Conservation (phyloP, 2,888 invertebrate species). For the Aspidiotus destructor region DNA sequence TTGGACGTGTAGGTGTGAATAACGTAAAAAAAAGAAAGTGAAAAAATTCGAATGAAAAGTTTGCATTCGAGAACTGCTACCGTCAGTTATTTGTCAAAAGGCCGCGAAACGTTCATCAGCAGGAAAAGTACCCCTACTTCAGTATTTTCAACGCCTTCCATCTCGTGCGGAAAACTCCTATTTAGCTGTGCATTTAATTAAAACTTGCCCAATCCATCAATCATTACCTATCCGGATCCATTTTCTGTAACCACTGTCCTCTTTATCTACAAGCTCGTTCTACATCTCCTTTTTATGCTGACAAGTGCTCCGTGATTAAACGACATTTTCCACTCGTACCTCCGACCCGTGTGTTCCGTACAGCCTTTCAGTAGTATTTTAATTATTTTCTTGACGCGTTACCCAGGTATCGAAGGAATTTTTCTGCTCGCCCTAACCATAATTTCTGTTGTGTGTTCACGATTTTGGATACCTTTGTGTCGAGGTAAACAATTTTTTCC, state of each 20-base stretch:
- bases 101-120: constrained; percentile 33
- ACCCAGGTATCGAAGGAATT: constrained; percentile 19
- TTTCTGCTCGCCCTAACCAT: constrained; percentile 1
- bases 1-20: not conserved
- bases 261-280: constrained; percentile 7
- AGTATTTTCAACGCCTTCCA: constrained; percentile 5
- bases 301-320: constrained; percentile 29
- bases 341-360: not conserved
- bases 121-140: constrained; percentile 14
- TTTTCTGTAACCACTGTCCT: constrained; percentile 32
- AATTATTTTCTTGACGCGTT: constrained; percentile 30
- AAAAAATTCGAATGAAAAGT: constrained; percentile 2
- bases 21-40: not conserved
- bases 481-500: not conserved
- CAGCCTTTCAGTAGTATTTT: constrained; percentile 27
- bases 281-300: constrained; percentile 18
- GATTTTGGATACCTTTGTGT: not conserved
- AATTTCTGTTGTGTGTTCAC: not conserved
- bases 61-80: constrained; percentile 13
- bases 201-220: constrained; percentile 34
- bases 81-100: constrained; percentile 33
- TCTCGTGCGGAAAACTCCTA: constrained; percentile 28
- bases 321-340: constrained; percentile 23
- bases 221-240: constrained; percentile 33
- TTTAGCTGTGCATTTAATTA: constrained; percentile 33